Evolutionary conservation across 2,888 invertebrate genomes (phyloP), one percentile per base, ranked within the genome.

Genomic region (Gandaritis pyraliata): DNA sequence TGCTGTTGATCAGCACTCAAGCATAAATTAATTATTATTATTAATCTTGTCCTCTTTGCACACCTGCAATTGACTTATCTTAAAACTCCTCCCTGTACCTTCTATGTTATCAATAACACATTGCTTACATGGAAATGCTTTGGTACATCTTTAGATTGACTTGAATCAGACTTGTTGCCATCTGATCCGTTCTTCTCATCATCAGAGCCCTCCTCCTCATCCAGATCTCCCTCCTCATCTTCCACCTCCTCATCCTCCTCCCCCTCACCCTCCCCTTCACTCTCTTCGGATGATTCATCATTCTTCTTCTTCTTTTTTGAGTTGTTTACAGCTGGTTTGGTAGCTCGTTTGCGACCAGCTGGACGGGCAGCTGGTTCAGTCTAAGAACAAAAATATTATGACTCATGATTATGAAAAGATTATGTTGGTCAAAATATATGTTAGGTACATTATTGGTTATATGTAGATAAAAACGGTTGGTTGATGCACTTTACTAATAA

Each of bases 61-160:
- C 23, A 23, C 3, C 2, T 23, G 23, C 23, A 23, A 23, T 23
- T 23, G 6, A 23, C 23, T 23, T 23, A 23, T 23, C 23, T 6
- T 23, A n/a, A 23, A 2, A 23, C 23, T 5, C 23, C 23, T 23
- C n/a, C n/a, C n/a, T n/a, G n/a, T n/a, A n/a, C n/a, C n/a, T n/a
- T n/a, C n/a, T n/a, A n/a, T 23, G 4, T 33, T 33, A 1, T 33
- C 33, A 10, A 8, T 33, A 8, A 33, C 8, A 33, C 5, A 33
- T 33, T 23, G 29, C 90, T 83, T 77, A 92, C 93, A 84, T 93
- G 93, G 81, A 91, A 93, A 83, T 93, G 90, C 83, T 93, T 93
- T 84, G 93, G 93, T 86, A 93, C 83, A 82, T 93, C 92, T 81
- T 93, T 93, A 69, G 92, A 92, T 74, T 93, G 92, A 76, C 93